Evolutionary conservation across 2,113 vertebrate genomes (phyloP), one percentile per base, ranked within the genome.

Genomic region (Ciconia boyciana): DNA sequence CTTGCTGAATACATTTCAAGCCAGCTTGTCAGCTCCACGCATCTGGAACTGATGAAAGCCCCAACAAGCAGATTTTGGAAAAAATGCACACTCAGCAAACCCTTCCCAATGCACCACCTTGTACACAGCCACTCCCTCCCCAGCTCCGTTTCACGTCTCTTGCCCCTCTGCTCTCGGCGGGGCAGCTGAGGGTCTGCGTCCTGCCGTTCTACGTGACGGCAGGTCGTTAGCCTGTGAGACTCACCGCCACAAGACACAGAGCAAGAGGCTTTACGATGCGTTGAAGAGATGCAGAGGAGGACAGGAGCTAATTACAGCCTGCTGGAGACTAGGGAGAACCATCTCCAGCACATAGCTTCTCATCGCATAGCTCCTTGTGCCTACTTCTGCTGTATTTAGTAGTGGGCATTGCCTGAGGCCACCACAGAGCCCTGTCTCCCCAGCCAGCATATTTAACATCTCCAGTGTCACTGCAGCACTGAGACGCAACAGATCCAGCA

Each of bases 1-100:
- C 58, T 71, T 62, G 68, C 31, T 66, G 51, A 75, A 43, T 24
- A 28, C 7, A 4, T 81, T 90, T 94, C 79, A 54, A 90, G 72
- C 20, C 43, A 41, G 58, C 49, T 54, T 62, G 76, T 80, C 91
- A 92, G 71, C 66, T 86, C 76, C 9, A 0, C 1, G 43, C 94
- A 96, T 93, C 84, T 96, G 95, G 91, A 85, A 96, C 10, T 81
- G 90, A 97, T 96, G 72, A 95, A 94, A 93, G 74, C 36, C 64
- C 62, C 81, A 57, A 43, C 4, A 62, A 93, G 46, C 13, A 46
- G 87, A 89, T 69, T 49, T 26, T 51, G 65, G 87, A 87, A 64
- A 62, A 94, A 93, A 79, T 8, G 57, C 71, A 79, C 57, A 55
- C 52, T 75, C 90, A 83, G 90, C 72, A 95, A 87, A 89, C 61